A percentile compares a stretch with the other conserved stretches of the same genome.
These are phyloP conservation scores for Elachura formosa DNA, from an alignment of 2,113 vertebrate genomes.

Conservation along the genomic window DNA sequence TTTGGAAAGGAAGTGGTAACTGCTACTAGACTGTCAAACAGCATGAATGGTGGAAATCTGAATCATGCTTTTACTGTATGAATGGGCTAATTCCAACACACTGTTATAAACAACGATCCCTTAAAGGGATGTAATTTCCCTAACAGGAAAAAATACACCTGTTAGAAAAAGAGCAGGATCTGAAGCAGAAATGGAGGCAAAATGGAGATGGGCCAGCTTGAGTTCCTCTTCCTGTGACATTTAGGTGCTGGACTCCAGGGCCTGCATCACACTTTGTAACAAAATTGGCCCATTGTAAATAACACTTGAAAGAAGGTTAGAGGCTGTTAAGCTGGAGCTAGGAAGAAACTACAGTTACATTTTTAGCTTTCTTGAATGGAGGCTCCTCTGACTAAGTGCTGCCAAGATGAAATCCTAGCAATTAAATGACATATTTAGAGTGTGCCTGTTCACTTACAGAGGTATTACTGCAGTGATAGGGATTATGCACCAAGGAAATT, in stretches of 20 bases:
- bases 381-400: background rate
- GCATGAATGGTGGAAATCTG: constrained; percentile 20
- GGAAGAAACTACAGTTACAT: background rate
- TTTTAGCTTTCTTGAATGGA: constrained; percentile 14
- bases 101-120: background rate
- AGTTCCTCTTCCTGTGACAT: background rate
- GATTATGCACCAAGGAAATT: background rate
- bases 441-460: background rate
- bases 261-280: background rate
- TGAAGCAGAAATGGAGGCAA: background rate
- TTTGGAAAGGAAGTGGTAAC: constrained; percentile 39
- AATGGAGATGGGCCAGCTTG: background rate
- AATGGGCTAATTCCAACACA: background rate
- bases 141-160: background rate
- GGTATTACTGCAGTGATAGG: background rate
- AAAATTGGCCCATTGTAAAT: background rate
- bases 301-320: background rate
- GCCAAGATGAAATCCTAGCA: background rate
- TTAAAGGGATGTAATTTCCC: background rate
- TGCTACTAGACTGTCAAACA: constrained; percentile 22
- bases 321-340: background rate
- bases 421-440: background rate
- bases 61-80: constrained; percentile 17
- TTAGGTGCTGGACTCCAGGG: background rate
- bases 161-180: background rate